Percentiles rank a stretch among this genome's conserved stretches.
Evolutionary conservation across 1,140 invertebrate genomes (phyloP).

Genomic region (Cyclina sinensis): DNA sequence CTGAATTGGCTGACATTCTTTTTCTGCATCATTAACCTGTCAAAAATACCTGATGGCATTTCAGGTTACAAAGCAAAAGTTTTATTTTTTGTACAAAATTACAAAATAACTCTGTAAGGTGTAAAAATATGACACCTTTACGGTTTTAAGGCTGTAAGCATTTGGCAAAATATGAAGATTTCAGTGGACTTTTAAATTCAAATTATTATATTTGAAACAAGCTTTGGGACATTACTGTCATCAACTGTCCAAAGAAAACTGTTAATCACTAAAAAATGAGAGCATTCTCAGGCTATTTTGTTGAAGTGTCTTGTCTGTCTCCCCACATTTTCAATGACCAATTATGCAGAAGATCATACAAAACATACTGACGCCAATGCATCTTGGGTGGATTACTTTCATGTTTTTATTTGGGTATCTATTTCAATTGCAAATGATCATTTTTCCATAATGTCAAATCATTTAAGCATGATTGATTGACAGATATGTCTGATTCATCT

Average conservation of each 20-base stretch:
- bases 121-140: constrained; percentile 19
- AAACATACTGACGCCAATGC: not conserved
- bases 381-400: not conserved
- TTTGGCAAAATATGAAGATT: not conserved
- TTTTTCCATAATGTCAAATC: constrained; percentile 20
- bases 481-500: not conserved
- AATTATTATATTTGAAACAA: too few species aligned
- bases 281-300: too few species aligned
- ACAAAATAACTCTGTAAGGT: constrained; percentile 1
- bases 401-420: constrained; percentile 24
- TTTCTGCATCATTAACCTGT: constrained; percentile 31
- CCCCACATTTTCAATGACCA: not conserved
- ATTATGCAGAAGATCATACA: constrained; percentile 10
- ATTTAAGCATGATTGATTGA: not conserved
- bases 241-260: too few species aligned
- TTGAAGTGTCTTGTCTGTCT: too few species aligned
- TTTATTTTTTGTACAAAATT: not conserved
- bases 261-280: too few species aligned
- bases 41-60: constrained; percentile 2
- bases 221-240: too few species aligned
- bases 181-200: too few species aligned
- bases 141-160: not conserved
- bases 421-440: constrained; percentile 24
- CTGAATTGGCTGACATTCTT: constrained; percentile 1
- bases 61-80: constrained; percentile 1